Conservation (phyloP, 2,113 vertebrate genomes). For the Suncus etruscus region DNA sequence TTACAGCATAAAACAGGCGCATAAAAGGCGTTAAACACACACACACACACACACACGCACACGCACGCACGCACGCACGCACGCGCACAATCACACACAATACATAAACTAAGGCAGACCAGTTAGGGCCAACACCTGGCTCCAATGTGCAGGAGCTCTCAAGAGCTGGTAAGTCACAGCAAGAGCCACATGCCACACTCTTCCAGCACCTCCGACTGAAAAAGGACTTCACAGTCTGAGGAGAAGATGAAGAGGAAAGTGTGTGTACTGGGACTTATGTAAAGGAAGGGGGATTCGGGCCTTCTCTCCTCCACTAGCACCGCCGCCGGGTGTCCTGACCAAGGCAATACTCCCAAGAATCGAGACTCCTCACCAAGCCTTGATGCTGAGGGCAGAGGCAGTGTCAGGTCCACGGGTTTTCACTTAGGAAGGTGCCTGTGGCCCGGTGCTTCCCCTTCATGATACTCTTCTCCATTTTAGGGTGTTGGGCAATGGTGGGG, state of each 20-base stretch:
- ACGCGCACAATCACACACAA: no score
- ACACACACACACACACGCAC: no score
- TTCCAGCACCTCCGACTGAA: accelerated
- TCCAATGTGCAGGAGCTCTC: background rate
- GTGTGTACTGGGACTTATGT: background rate
- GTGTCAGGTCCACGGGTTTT: no score
- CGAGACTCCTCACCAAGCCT: background rate
- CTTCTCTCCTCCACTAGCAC: background rate
- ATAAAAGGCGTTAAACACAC: no score
- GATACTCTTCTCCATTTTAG: no score
- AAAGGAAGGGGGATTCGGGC: background rate
- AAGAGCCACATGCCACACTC: background rate
- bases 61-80: no score
- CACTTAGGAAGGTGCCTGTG: no score
- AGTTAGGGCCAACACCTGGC: background rate
- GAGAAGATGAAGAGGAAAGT: background rate
- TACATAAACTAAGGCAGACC: conserved; percentile 35
- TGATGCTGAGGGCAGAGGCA: no score
- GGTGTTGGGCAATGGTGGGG: no score
- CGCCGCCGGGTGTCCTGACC: accelerated
- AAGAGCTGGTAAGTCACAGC: background rate
- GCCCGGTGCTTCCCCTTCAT: no score
- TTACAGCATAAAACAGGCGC: no score
- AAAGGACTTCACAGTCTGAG: background rate
- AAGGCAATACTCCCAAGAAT: conserved; percentile 22